phyloP scores from a whole-genome alignment of 64 coral and sea anemone genomes.

The Pocillopora verrucosa region DNA sequence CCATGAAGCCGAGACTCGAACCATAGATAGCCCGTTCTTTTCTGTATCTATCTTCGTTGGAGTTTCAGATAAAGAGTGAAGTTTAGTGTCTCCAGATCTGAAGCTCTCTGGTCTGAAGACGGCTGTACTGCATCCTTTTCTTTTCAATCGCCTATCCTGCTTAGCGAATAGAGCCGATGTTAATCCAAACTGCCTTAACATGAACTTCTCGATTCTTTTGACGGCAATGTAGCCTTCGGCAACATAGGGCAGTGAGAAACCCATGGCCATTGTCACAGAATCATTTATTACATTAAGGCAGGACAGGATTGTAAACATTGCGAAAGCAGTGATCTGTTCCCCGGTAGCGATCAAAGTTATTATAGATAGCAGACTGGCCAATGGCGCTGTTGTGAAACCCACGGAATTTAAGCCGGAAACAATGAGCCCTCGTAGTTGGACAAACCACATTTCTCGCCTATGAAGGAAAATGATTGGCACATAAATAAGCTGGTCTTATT shows the following conservation, averaged over 20 bases:
- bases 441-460: conserved; percentile 4
- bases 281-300: neutral
- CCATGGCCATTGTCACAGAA: neutral
- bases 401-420: neutral
- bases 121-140: no score
- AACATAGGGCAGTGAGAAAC: neutral
- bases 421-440: neutral
- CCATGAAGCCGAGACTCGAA: neutral
- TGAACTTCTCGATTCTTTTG: neutral
- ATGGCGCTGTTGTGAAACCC: neutral
- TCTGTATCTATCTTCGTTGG: no score
- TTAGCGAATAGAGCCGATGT: no score
- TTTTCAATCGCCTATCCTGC: no score
- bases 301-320: neutral
- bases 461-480: neutral
- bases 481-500: neutral
- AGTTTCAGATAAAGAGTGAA: no score
- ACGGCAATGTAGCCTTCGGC: neutral
- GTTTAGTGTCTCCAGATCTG: no score
- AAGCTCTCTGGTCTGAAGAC: no score
- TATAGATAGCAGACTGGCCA: neutral
- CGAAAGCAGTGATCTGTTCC: neutral
- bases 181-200: neutral
- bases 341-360: neutral
- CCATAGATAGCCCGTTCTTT: no score